Evolutionary conservation across 2,797 vertebrate genomes (phyloP), one percentile per base, ranked within the genome.

Genomic region (Sparidentex hasta): DNA sequence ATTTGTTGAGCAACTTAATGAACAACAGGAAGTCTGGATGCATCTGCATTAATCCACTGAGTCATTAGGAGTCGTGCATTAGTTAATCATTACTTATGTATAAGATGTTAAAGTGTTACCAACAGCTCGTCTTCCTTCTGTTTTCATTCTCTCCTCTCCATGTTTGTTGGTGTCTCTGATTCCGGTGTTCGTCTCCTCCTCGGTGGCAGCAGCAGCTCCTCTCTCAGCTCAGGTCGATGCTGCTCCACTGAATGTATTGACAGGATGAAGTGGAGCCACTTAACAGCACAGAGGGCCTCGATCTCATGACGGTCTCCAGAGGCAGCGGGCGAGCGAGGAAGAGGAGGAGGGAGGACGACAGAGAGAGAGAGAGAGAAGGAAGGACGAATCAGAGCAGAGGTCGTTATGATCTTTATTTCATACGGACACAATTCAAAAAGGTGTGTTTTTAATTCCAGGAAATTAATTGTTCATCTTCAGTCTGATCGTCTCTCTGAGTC

Each of bases 171-270:
- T 21, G 11, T 55, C 44, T 11, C 51, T 11, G 55, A 29, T 71
- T 65, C n/a, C 27, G 11, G 17, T 33, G 27, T 71, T 14, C 20
- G 16, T 43, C 43, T 52, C 13, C 58, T 23, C 18, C 2, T 38
- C 63, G 11, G 64, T 65, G 25, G 25, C 71, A 65, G 47, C 1
- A n/a, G 48, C 3, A 67, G 61, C 63, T 21, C 61, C 62, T 59
- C 82, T 70, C 80, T 50, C 57, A 73, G 78, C 82, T 78, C 76
- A 79, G 91, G 88, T 95, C 92, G 94, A 91, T 88, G 90, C 70
- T 23, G 74, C 87, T 87, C 79, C 91, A 93, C 92, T 93, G 94
- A 94, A 89, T 87, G 88, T 95, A 95, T 95, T 94, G 95, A 95
- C 94, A 94, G 91, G 54, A 78, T 93, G 92, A 95, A 95, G 94